Evolutionary conservation across 2,113 vertebrate species (phyloP).

Genomic region (Epinephelus cyanopodus): DNA sequence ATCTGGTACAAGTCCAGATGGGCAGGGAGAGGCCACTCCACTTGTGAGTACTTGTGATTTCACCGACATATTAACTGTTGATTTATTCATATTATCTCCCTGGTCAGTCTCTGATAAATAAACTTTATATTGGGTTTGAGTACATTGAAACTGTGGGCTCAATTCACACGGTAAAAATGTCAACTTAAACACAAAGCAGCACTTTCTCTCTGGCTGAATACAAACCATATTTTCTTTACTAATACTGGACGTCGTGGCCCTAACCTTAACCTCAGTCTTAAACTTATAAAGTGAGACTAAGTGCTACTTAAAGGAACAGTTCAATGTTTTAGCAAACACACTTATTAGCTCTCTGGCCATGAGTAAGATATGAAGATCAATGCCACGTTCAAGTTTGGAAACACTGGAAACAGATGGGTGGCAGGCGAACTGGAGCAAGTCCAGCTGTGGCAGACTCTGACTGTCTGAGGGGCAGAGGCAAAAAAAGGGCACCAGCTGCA

Average conservation of each 20-base stretch:
- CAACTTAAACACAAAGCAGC: not conserved
- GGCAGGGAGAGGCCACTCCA: conserved; percentile 88
- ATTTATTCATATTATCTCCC: not conserved
- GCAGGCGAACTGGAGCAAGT: too few species aligned
- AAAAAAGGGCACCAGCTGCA: too few species aligned
- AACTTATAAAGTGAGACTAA: too few species aligned
- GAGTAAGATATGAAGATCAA: too few species aligned
- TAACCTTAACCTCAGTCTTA: not conserved
- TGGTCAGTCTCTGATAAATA: not conserved
- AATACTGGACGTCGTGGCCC: not conserved
- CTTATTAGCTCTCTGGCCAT: too few species aligned
- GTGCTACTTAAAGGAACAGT: too few species aligned
- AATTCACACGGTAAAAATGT: not conserved
- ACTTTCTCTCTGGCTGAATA: not conserved
- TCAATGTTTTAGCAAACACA: too few species aligned
- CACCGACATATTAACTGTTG: not conserved
- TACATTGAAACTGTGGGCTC: not conserved
- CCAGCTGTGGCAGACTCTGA: too few species aligned
- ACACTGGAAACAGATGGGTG: too few species aligned
- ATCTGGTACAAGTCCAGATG: conserved; percentile 94
- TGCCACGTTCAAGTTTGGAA: too few species aligned
- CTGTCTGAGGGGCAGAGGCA: too few species aligned
- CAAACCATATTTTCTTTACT: not conserved
- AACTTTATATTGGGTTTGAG: not conserved
- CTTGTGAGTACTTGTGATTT: conserved; percentile 84